Percentiles rank a stretch among this genome's conserved stretches.
Evolutionary conservation across 2,113 vertebrate genomes (phyloP).

Genomic region (Dunckerocampus dactyliophorus): DNA sequence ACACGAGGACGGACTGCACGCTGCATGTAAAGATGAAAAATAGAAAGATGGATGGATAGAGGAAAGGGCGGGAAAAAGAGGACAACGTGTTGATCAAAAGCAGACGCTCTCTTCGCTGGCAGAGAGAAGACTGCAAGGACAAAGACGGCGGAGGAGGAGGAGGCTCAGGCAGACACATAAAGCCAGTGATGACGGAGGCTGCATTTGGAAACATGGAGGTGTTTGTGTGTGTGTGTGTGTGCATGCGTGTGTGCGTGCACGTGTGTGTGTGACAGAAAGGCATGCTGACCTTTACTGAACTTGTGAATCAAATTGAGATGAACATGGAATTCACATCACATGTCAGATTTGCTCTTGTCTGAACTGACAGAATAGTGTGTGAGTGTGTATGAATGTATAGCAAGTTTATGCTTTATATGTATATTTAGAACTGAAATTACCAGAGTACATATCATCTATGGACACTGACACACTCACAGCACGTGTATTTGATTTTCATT

Average conservation of each 20-base stretch:
- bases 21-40: constrained; percentile 28
- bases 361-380: constrained; percentile 9
- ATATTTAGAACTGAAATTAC: neutral
- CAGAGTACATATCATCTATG: too few relatives aligned
- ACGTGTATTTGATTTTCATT: too few relatives aligned
- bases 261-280: neutral
- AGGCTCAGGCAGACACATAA: constrained; percentile 15
- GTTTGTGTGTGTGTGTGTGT: neutral
- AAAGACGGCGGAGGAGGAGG: constrained; percentile 27
- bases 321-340: constrained; percentile 49
- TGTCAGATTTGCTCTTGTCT: constrained; percentile 38
- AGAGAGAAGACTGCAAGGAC: constrained; percentile 39
- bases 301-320: constrained; percentile 47
- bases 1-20: constrained; percentile 4
- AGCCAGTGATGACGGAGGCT: constrained; percentile 21
- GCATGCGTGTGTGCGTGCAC: neutral
- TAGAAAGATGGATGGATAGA: constrained; percentile 15
- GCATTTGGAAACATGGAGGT: constrained; percentile 11
- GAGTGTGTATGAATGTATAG: neutral
- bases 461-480: too few relatives aligned
- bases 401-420: neutral
- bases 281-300: constrained; percentile 54
- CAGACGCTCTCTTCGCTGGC: constrained; percentile 18
- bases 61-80: constrained; percentile 32
- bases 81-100: constrained; percentile 50